A percentile compares a stretch with the other conserved stretches of the same genome.
Conservation (phyloP, 2,888 invertebrate species). For the Archaeoteleia sp. region DNA sequence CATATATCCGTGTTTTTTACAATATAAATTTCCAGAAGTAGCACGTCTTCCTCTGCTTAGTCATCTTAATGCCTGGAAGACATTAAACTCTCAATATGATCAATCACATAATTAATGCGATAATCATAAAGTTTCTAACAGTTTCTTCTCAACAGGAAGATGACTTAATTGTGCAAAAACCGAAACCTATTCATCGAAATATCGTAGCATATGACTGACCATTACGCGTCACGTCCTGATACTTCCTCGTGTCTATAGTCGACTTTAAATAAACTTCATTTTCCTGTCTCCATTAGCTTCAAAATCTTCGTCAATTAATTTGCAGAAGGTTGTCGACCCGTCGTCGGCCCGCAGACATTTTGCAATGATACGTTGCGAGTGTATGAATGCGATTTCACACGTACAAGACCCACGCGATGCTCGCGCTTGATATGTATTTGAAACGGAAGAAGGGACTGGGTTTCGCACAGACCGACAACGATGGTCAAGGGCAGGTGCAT, state of each 20-base stretch:
- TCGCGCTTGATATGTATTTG: slow-evolving; percentile 37
- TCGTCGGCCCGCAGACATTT: slow-evolving; percentile 1
- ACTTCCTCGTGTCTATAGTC: too few relatives aligned
- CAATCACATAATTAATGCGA: too few relatives aligned
- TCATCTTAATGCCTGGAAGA: too few relatives aligned
- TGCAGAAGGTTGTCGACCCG: slow-evolving; percentile 14
- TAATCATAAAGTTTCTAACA: too few relatives aligned
- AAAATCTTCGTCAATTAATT: slow-evolving; percentile 19
- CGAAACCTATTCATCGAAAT: not conserved
- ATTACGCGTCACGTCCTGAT: not conserved
- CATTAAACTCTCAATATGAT: too few relatives aligned
- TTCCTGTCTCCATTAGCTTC: slow-evolving; percentile 13
- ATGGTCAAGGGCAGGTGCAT: slow-evolving; percentile 53
- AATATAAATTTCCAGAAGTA: too few relatives aligned
- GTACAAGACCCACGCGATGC: slow-evolving; percentile 38
- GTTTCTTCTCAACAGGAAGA: too few relatives aligned
- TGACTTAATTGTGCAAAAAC: not conserved
- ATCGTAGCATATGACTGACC: not conserved
- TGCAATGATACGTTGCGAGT: not conserved
- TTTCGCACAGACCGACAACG: slow-evolving; percentile 34
- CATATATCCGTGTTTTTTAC: too few relatives aligned
- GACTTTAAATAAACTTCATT: slow-evolving; percentile 8
- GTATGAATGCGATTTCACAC: slow-evolving; percentile 30
- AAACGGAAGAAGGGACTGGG: slow-evolving; percentile 47
- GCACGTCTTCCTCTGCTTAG: too few relatives aligned